These are phyloP conservation scores for Drosophila biarmipes DNA, from an alignment of 1,140 invertebrate species.

Conservation along the genomic window DNA sequence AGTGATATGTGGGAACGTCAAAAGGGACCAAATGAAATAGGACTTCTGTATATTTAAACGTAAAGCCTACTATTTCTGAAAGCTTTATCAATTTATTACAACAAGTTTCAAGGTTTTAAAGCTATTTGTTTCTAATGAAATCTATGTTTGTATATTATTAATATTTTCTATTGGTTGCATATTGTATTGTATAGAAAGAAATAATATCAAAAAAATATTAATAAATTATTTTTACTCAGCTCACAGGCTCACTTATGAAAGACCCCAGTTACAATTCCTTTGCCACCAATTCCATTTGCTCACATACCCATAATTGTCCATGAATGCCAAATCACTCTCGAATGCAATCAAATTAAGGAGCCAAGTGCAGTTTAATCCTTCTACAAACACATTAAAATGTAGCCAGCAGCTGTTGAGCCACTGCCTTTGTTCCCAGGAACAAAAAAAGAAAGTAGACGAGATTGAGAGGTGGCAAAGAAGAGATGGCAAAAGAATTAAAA, in stretches of 20 bases:
- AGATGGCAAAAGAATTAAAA: constrained; percentile 20
- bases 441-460: background rate
- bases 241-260: background rate
- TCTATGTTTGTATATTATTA: too few relatives aligned
- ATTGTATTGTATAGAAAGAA: too few relatives aligned
- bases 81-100: too few relatives aligned
- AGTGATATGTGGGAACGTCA: background rate
- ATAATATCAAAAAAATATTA: background rate
- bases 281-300: background rate
- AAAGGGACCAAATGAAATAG: background rate
- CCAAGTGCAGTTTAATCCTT: constrained; percentile 57
- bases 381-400: constrained; percentile 59
- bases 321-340: constrained; percentile 26
- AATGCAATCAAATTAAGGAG: constrained; percentile 39
- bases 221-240: too few relatives aligned
- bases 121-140: too few relatives aligned
- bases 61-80: too few relatives aligned
- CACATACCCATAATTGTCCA: constrained; percentile 3
- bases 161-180: too few relatives aligned
- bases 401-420: constrained; percentile 47
- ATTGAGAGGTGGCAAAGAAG: constrained; percentile 15
- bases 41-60: too few relatives aligned
- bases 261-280: background rate
- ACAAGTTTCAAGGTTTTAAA: too few relatives aligned
- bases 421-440: constrained; percentile 25